Base-by-base conservation (phyloP, 2,797 vertebrate species). In the Cetoscarus ocellatus region DNA sequence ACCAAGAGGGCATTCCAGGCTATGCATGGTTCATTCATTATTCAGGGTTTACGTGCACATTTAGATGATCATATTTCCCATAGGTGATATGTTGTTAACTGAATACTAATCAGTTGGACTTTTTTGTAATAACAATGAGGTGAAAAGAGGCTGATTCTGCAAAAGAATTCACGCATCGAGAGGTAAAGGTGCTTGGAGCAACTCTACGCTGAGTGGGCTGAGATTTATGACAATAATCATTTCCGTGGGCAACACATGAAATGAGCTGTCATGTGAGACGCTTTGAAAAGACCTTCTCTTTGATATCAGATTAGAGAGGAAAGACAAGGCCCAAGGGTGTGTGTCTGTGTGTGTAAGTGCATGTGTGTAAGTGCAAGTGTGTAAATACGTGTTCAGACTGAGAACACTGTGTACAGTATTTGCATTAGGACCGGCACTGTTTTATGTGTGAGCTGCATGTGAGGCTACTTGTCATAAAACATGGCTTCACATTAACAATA, bases 251-350 rank as follows among this genome's bases (percentile, higher is more conserved):
- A 85, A 86, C 73, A 55, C 66, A 86, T 91, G 85, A 92, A 93
- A 93, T 87, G 81, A 91, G 77, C 84, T 87, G 88, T 88, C 86
- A 85, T 89, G 71, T 88, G 89, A 92, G 91, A 90, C 5, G 61
- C 88, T 92, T 91, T 88, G 84, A 93, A 90, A 90, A 90, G 77
- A 64, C 58, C 60, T 67, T 88, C 83, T 83, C 91, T 94, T 94
- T 93, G 93, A 95, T 94, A 89, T 80, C 77, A 89, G 89, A 93
- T 93, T 89, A 92, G 89, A 93, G 90, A 92, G 86, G 69, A 78
- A 88, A 92, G 84, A 88, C 74, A 66, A 75, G 55, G 79, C 88
- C 86, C 73, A 47, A 58, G 84, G 91, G 86, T 67, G 72, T 61
- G 75, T 64, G 70, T 71, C 61, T 50, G 12, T 13, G 48, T 55